These are phyloP conservation scores for Steinernema feltiae DNA, from an alignment of 1,140 invertebrate genomes.

Conservation along the genomic window DNA sequence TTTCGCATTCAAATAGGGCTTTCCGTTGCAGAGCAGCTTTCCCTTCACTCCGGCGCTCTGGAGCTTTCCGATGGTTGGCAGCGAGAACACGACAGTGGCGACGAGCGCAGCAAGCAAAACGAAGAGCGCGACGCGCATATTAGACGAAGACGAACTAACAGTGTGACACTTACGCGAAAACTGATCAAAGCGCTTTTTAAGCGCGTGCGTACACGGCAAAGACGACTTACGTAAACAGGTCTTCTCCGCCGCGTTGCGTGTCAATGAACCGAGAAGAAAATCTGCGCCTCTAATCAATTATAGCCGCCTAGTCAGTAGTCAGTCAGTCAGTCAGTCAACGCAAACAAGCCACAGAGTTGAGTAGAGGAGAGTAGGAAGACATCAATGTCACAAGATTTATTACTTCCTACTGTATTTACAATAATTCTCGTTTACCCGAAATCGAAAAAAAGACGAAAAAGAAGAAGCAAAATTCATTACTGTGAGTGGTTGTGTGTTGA, in stretches of 20 bases:
- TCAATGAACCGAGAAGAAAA: slow-evolving; percentile 13
- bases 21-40: slow-evolving; percentile 37
- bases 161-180: slow-evolving; percentile 6
- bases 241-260: neutral
- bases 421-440: neutral
- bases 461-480: neutral
- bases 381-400: neutral
- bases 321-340: neutral
- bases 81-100: slow-evolving; percentile 3
- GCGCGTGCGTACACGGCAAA: neutral
- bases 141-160: too few species aligned
- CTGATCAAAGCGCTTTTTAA: slow-evolving; percentile 6
- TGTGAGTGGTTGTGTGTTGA: neutral
- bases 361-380: neutral
- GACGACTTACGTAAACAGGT: neutral
- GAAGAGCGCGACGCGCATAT: neutral
- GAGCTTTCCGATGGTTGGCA: slow-evolving; percentile 28
- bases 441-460: neutral
- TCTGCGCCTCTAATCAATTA: neutral
- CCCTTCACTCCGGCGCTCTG: slow-evolving; percentile 29
- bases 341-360: neutral
- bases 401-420: slow-evolving; percentile 13
- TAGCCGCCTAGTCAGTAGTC: slow-evolving; percentile 4
- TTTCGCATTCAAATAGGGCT: slow-evolving; percentile 35
- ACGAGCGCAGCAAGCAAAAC: neutral